Percentiles rank a stretch among this genome's conserved stretches.
These are phyloP conservation scores for Epizoanthus rinbou DNA, from an alignment of 92 coral and sea anemone species.

Conservation along the genomic window DNA sequence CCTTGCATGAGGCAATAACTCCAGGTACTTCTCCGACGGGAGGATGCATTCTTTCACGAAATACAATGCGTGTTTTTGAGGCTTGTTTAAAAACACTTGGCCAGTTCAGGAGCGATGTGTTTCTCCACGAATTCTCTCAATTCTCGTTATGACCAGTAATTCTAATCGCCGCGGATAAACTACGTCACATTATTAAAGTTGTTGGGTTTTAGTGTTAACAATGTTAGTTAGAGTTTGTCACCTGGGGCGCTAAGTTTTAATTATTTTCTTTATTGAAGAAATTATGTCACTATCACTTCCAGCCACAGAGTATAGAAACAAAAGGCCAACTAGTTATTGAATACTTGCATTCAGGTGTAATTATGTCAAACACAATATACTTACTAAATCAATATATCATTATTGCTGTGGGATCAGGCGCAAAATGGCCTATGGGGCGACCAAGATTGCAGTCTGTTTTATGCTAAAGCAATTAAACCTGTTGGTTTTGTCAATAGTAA, in stretches of 20 bases:
- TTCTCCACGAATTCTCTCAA: neutral
- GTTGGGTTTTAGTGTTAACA: conserved; percentile 20
- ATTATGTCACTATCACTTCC: conserved; percentile 2
- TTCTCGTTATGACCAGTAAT: neutral
- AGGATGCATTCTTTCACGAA: conserved; percentile 12
- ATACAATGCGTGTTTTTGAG: neutral
- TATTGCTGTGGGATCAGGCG: conserved; percentile 13
- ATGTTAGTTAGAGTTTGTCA: neutral
- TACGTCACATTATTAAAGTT: neutral
- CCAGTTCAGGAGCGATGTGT: neutral
- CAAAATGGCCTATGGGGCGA: conserved; percentile 19
- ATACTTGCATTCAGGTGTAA: conserved; percentile 19
- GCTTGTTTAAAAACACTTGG: neutral
- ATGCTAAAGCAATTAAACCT: conserved; percentile 34
- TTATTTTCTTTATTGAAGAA: neutral
- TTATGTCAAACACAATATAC: conserved; percentile 10
- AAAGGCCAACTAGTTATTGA: conserved; percentile 24
- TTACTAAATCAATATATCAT: conserved; percentile 45
- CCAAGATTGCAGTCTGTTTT: conserved; percentile 12
- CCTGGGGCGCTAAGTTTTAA: conserved; percentile 36
- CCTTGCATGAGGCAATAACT: conserved; percentile 35
- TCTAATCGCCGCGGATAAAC: neutral
- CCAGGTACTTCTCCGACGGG: conserved; percentile 3
- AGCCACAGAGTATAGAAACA: conserved; percentile 14
- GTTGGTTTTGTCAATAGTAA: conserved; percentile 11